Percentiles rank a stretch among this genome's conserved stretches.
phyloP scores from a whole-genome alignment of 2,888 invertebrate species.

The Drosophila borborema region DNA sequence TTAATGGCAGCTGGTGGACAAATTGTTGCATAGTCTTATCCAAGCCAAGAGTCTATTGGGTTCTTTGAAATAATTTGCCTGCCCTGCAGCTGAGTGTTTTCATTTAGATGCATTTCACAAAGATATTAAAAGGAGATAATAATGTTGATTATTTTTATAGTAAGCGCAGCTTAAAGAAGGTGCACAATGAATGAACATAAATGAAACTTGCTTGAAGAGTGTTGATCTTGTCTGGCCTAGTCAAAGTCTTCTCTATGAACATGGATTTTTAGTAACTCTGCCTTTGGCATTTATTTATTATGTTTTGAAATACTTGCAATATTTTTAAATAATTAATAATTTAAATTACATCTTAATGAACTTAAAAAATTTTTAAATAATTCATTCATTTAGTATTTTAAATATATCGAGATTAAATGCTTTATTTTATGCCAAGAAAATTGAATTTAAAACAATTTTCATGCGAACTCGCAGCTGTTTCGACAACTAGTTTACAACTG shows the following conservation, averaged over 20 bases:
- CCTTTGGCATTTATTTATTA: too few relatives aligned
- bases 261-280: too few relatives aligned
- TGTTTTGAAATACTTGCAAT: too few relatives aligned
- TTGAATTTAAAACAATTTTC: not conserved
- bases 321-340: too few relatives aligned
- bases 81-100: not conserved
- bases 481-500: not conserved
- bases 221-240: too few relatives aligned
- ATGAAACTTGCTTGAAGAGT: too few relatives aligned
- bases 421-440: not conserved
- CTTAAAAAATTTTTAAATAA: too few relatives aligned
- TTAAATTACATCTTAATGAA: too few relatives aligned
- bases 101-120: not conserved
- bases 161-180: not conserved
- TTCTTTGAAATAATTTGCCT: not conserved
- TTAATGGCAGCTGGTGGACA: not conserved
- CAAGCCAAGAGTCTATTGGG: not conserved
- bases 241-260: too few relatives aligned
- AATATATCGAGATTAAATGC: not conserved
- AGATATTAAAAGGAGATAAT: not conserved
- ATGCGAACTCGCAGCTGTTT: not conserved
- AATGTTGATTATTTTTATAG: not conserved
- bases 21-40: slow-evolving; percentile 13
- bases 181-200: too few relatives aligned
- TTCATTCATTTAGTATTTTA: not conserved